Base-by-base conservation (phyloP, 2,113 vertebrate species). In the Odocoileus hemionus region DNA sequence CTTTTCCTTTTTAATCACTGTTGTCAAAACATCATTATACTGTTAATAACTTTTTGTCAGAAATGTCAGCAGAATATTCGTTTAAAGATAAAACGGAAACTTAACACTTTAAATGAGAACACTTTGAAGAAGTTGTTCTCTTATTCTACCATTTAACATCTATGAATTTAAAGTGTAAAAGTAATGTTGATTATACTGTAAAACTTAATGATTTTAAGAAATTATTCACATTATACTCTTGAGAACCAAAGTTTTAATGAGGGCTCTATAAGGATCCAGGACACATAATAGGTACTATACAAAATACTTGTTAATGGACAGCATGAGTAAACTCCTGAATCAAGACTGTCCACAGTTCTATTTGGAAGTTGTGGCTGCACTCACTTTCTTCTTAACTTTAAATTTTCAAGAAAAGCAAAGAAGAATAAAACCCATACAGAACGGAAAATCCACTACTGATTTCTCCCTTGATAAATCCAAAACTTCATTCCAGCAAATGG, bases 1-100 rank as follows among this genome's bases (percentile, higher is more conserved):
- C 11, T 84, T 86, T 86, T 28, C 21, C n/a, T 89, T 36, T 94
- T 55, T 60, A 84, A 83, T 43, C 78, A 52, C 13, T 79, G 16
- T 7, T 94, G 25, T 91, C 50, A 90, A 91, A 96, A 60, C 61
- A 82, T 33, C 23, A 92, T 86, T 78, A 67, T 88, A 76, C 0
- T 33, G 3, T 54, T 70, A 93, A 61, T 58, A 89, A 79, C 19
- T 88, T 80, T 74, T 55, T 76, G 6, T 19, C 25, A 76, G 92
- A 93, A 96, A 91, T 9, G 85, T 86, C 83, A 14, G 2, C 3
- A 86, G 55, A 74, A 92, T 89, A 78, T 83, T 93, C 26, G 61
- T 50, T 96, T 80, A 85, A 15, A 96, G 96, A 97, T 92, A 50
- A 91, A 98, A 91, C 83, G 79, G 23, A 26, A 74, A 97, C 97